Percentiles rank a stretch among this genome's conserved stretches.
phyloP scores from a whole-genome alignment of 2,797 vertebrate species.

The Microchirus variegatus region DNA sequence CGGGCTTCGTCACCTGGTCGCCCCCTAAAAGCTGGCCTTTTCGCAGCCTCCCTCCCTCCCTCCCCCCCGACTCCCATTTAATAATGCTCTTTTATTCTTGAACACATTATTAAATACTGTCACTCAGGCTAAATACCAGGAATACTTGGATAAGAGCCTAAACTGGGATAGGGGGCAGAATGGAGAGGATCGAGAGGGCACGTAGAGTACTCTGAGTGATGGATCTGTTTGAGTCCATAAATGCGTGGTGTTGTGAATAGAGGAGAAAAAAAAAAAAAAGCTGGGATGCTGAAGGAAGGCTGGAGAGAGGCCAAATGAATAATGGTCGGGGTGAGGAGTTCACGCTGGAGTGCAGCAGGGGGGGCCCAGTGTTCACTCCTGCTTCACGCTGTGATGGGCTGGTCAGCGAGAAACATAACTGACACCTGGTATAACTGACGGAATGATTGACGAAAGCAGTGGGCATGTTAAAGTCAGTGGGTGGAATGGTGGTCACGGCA shows the following conservation, averaged over 20 bases:
- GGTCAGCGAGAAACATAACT: slow-evolving; percentile 59
- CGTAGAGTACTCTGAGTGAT: slow-evolving; percentile 63
- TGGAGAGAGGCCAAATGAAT: slow-evolving; percentile 72
- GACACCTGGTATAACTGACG: slow-evolving; percentile 48
- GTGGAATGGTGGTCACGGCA: slow-evolving; percentile 17
- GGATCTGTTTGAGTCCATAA: slow-evolving; percentile 69
- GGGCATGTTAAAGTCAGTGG: slow-evolving; percentile 30
- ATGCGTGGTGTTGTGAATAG: slow-evolving; percentile 64
- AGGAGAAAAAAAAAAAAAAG: slow-evolving; percentile 52
- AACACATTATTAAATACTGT: slow-evolving; percentile 83
- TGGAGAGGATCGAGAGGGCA: slow-evolving; percentile 10
- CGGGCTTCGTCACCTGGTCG: background rate
- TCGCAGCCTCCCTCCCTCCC: slow-evolving; percentile 20
- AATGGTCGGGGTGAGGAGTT: slow-evolving; percentile 75
- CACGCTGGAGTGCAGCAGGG: slow-evolving; percentile 55
- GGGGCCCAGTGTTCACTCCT: slow-evolving; percentile 39
- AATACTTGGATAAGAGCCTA: slow-evolving; percentile 74
- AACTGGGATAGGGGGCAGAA: slow-evolving; percentile 33
- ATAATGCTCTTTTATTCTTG: slow-evolving; percentile 75
- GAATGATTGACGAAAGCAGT: slow-evolving; percentile 56
- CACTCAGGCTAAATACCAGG: slow-evolving; percentile 82
- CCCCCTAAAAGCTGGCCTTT: slow-evolving; percentile 59
- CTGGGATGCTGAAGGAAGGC: slow-evolving; percentile 58
- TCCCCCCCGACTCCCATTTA: slow-evolving; percentile 47
- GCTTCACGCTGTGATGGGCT: slow-evolving; percentile 36